Conservation (phyloP, 2,797 vertebrate species). For the Rallus crepitans region DNA sequence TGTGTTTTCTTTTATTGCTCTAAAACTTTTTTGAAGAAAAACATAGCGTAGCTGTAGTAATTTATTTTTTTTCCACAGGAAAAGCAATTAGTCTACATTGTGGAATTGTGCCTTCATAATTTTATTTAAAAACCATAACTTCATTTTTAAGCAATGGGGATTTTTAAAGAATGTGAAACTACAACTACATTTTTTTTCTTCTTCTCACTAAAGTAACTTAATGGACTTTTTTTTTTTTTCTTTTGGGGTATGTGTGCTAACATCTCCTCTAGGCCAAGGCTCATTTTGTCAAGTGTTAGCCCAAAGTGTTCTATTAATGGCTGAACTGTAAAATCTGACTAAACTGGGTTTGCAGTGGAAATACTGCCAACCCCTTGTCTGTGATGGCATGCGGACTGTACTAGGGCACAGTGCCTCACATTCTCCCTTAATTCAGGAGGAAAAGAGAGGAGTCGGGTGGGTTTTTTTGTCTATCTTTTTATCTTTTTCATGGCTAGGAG, state of each 20-base stretch:
- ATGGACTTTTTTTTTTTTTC: not conserved
- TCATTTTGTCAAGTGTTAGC: slow-evolving; percentile 56
- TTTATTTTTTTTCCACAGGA: not conserved
- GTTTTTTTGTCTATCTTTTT: not conserved
- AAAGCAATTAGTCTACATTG: not conserved
- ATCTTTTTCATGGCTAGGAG: not conserved
- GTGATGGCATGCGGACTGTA: not conserved
- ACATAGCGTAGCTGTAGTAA: not conserved
- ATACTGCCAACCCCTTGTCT: slow-evolving; percentile 26
- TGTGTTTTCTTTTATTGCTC: not conserved
- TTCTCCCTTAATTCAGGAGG: not conserved
- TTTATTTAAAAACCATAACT: not conserved
- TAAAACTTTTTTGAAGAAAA: not conserved
- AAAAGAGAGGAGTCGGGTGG: not conserved
- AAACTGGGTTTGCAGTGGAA: slow-evolving; percentile 44
- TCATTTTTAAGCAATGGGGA: not conserved
- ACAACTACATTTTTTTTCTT: not conserved
- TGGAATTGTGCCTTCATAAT: not conserved
- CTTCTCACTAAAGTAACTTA: slow-evolving; percentile 3
- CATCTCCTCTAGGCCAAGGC: slow-evolving; percentile 57
- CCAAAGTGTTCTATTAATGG: slow-evolving; percentile 65
- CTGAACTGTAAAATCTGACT: slow-evolving; percentile 59
- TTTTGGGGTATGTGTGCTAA: slow-evolving; percentile 2
- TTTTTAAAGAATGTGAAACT: slow-evolving; percentile 28
- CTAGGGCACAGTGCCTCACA: not conserved